Conservation (phyloP, 1,140 invertebrate species). For the Drepana arcuata region DNA sequence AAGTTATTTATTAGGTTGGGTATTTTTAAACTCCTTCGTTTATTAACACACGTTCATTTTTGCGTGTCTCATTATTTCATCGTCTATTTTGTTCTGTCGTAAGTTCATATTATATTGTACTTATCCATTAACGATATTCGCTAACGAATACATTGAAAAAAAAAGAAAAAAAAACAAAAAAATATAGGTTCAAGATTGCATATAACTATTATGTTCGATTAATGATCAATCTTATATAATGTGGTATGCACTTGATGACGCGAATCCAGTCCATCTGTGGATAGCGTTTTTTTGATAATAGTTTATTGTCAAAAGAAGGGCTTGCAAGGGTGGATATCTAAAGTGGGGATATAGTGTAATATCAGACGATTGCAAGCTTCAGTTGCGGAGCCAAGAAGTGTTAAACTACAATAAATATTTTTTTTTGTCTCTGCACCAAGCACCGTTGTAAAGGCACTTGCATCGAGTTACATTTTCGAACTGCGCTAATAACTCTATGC, state of each 20-base stretch:
- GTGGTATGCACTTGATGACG: conserved; percentile 60
- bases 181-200: conserved; percentile 55
- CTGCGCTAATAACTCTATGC: no score
- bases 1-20: conserved; percentile 42
- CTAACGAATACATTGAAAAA: conserved; percentile 61
- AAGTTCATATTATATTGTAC: conserved; percentile 67
- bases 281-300: conserved; percentile 30
- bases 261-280: conserved; percentile 41
- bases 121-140: conserved; percentile 69
- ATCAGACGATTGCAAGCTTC: no score
- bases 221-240: conserved; percentile 65
- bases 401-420: no score
- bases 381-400: no score
- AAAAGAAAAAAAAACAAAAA: conserved; percentile 45
- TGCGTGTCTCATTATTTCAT: conserved; percentile 43
- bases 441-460: no score
- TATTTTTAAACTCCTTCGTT: conserved; percentile 58
- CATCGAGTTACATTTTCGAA: no score
- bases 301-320: conserved; percentile 25
- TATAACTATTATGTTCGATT: conserved; percentile 70
- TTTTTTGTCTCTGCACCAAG: no score
- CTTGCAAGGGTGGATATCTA: conserved; percentile 26
- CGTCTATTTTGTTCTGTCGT: conserved; percentile 54
- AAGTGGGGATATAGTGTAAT: no score
- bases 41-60: conserved; percentile 44